Percentiles rank a stretch among this genome's conserved stretches.
Evolutionary conservation across 2,113 vertebrate species (phyloP).

Genomic region (Mystacornis crossleyi): DNA sequence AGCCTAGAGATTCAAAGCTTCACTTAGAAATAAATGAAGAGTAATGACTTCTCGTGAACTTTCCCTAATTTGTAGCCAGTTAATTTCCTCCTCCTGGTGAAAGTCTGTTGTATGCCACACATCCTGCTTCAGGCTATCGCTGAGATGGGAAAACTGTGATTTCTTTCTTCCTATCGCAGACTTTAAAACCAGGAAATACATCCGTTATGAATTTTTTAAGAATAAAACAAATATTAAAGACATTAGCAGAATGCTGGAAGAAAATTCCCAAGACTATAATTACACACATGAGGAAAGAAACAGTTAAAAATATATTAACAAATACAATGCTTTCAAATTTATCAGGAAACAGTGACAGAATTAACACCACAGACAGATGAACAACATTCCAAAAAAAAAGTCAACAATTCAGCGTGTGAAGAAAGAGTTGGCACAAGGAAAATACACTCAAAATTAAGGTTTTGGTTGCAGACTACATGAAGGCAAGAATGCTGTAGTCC

Average conservation of each 20-base stretch:
- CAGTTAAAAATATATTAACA: not conserved
- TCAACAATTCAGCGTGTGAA: not conserved
- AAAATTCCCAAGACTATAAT: not conserved
- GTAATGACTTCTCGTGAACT: not conserved
- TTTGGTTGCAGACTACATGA: not conserved
- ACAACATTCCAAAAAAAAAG: not conserved
- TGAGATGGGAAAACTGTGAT: not conserved
- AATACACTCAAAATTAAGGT: not conserved
- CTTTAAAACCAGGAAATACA: constrained; percentile 40
- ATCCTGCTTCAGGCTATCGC: not conserved
- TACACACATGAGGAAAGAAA: not conserved
- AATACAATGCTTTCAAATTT: not conserved
- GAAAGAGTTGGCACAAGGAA: not conserved
- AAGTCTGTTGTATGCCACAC: not conserved
- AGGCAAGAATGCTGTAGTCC: not conserved
- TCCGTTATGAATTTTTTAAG: not conserved
- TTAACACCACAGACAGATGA: not conserved
- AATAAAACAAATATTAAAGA: constrained; percentile 27
- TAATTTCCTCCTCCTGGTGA: constrained; percentile 9
- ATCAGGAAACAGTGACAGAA: not conserved
- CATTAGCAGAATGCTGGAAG: not conserved
- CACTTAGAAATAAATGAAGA: not conserved
- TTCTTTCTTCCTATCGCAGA: constrained; percentile 34
- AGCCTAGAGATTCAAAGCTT: not conserved
- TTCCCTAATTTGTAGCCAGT: not conserved